Conservation (phyloP, 2,888 invertebrate genomes). For the Epistrophe eligans region DNA sequence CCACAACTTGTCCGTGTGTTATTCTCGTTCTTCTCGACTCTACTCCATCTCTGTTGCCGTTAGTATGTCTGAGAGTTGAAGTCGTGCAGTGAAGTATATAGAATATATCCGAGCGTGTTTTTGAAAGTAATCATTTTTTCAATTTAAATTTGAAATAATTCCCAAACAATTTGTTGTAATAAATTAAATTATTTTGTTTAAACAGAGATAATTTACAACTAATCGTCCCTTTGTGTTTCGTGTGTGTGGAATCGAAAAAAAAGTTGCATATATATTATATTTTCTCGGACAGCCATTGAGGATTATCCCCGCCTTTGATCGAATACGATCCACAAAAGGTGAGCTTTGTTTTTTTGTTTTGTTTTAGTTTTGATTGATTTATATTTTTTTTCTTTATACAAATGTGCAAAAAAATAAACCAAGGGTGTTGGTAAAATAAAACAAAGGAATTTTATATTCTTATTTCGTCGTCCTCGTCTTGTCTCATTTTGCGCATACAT, state of each 20-base stretch:
- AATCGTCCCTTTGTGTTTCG: slow-evolving; percentile 51
- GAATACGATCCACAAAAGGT: slow-evolving; percentile 66
- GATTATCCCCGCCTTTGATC: slow-evolving; percentile 66
- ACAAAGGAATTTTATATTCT: slow-evolving; percentile 49
- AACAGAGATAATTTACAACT: slow-evolving; percentile 10
- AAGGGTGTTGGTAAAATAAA: slow-evolving; percentile 33
- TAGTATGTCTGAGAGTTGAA: slow-evolving; percentile 76
- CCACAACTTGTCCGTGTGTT: slow-evolving; percentile 59
- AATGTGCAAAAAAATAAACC: not conserved
- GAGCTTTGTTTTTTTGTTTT: slow-evolving; percentile 17
- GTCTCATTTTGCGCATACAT: slow-evolving; percentile 21
- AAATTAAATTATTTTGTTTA: not conserved
- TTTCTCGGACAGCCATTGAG: slow-evolving; percentile 50
- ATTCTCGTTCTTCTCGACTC: slow-evolving; percentile 28
- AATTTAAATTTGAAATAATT: slow-evolving; percentile 26
- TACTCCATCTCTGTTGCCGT: slow-evolving; percentile 23
- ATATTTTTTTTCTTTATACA: not conserved
- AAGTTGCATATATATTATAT: slow-evolving; percentile 22
- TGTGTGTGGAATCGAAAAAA: slow-evolving; percentile 46
- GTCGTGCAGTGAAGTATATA: slow-evolving; percentile 54
- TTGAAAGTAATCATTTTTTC: slow-evolving; percentile 44
- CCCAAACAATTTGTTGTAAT: slow-evolving; percentile 25
- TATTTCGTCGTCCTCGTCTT: not conserved
- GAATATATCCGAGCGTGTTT: slow-evolving; percentile 61
- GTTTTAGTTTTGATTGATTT: not conserved